Evolutionary conservation across 2,797 vertebrate species (phyloP).

Genomic region (Hydrocynus forskahlii): DNA sequence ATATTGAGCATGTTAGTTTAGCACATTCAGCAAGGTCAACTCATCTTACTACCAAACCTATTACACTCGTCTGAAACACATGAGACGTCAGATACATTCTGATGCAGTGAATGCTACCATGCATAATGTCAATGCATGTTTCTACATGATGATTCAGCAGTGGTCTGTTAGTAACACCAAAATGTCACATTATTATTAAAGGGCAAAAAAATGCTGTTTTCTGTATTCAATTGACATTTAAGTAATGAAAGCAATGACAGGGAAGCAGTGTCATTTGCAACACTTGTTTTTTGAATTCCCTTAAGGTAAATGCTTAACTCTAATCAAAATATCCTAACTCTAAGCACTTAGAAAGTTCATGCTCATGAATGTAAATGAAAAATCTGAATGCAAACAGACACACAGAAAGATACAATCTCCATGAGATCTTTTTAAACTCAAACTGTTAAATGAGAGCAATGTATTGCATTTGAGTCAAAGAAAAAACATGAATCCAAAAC

Average conservation of each 20-base stretch:
- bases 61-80: constrained; percentile 4
- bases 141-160: neutral
- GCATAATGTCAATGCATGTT: constrained; percentile 19
- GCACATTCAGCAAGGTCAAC: constrained; percentile 39
- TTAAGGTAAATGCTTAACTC: neutral
- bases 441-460: neutral
- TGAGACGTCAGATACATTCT: constrained; percentile 24
- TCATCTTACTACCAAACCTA: constrained; percentile 20
- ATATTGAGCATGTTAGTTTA: constrained; percentile 54
- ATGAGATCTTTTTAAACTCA: constrained; percentile 41
- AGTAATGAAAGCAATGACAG: constrained; percentile 21
- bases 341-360: constrained; percentile 39
- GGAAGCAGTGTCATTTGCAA: neutral
- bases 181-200: constrained; percentile 11
- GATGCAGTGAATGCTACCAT: constrained; percentile 28
- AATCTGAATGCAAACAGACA: neutral
- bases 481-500: neutral
- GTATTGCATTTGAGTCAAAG: neutral
- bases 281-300: constrained; percentile 7
- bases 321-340: constrained; percentile 3
- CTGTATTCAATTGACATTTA: constrained; percentile 27
- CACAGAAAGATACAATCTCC: constrained; percentile 5
- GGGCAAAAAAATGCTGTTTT: neutral
- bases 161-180: constrained; percentile 10
- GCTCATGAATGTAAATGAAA: constrained; percentile 43